A percentile compares a stretch with the other conserved stretches of the same genome.
Evolutionary conservation across 1,140 invertebrate species (phyloP).

Genomic region (Leucophenga varia): DNA sequence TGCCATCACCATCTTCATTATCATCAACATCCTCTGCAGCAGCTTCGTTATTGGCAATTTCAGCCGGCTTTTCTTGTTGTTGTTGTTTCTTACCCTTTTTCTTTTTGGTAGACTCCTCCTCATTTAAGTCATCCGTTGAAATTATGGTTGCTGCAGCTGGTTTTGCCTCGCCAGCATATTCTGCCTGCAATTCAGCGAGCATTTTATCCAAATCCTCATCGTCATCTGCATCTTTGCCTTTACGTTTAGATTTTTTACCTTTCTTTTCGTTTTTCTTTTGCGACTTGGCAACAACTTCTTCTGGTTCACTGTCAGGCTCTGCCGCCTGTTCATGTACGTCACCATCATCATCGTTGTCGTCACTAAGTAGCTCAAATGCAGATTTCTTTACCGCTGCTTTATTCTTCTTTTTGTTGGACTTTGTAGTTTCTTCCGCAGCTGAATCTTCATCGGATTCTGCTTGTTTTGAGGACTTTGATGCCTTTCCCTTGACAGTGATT

Average conservation of each 20-base stretch:
- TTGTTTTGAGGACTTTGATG: slow-evolving; percentile 39
- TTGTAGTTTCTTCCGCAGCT: slow-evolving; percentile 27
- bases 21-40: slow-evolving; percentile 59
- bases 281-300: slow-evolving; percentile 58
- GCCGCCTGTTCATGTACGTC: slow-evolving; percentile 30
- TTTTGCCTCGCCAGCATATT: slow-evolving; percentile 68
- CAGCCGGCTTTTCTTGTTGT: slow-evolving; percentile 37
- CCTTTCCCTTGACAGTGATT: slow-evolving; percentile 42
- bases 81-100: slow-evolving; percentile 60
- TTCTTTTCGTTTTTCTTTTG: slow-evolving; percentile 64
- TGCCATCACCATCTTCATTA: slow-evolving; percentile 60
- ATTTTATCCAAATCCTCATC: slow-evolving; percentile 81
- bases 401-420: slow-evolving; percentile 57
- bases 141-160: slow-evolving; percentile 25
- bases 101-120: slow-evolving; percentile 57
- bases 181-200: slow-evolving; percentile 76
- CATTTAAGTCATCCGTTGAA: slow-evolving; percentile 55
- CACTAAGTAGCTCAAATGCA: slow-evolving; percentile 64
- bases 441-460: slow-evolving; percentile 44
- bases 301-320: slow-evolving; percentile 54
- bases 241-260: slow-evolving; percentile 71
- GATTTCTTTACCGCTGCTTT: slow-evolving; percentile 60
- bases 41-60: slow-evolving; percentile 38
- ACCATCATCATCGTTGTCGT: slow-evolving; percentile 46
- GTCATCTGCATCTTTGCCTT: slow-evolving; percentile 73